Percentiles rank a stretch among this genome's conserved stretches.
phyloP scores from a whole-genome alignment of 2,113 vertebrate genomes.

The Choloepus hoffmanni region DNA sequence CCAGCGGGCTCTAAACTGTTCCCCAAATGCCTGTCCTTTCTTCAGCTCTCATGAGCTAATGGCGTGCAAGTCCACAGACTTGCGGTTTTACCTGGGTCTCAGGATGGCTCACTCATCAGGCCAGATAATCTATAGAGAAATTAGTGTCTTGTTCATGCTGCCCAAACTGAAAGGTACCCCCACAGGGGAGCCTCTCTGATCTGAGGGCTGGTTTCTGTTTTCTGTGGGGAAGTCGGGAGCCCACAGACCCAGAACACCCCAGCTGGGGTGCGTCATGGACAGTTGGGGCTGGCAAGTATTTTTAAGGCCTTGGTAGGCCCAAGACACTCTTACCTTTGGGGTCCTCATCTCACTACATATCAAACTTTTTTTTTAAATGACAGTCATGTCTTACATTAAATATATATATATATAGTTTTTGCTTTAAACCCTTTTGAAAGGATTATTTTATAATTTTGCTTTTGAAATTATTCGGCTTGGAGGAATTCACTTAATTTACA shows the following conservation, averaged over 20 bases:
- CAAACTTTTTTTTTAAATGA: not conserved
- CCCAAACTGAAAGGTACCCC: not conserved
- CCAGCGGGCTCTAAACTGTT: not conserved
- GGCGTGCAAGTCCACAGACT: not conserved
- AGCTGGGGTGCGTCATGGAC: too few relatives aligned
- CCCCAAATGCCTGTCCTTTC: not conserved
- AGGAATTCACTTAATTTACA: not conserved
- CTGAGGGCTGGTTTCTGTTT: not conserved
- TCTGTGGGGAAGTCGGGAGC: not conserved
- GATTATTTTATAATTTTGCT: not conserved
- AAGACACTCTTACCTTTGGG: not conserved
- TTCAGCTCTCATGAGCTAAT: not conserved
- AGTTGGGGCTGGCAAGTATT: not conserved
- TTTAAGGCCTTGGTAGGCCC: too few relatives aligned
- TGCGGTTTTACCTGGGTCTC: not conserved
- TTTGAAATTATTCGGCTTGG: not conserved
- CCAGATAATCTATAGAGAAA: not conserved
- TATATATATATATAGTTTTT: not conserved
- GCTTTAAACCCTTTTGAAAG: constrained; percentile 5
- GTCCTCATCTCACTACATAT: not conserved
- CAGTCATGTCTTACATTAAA: not conserved
- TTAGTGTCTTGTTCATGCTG: not conserved
- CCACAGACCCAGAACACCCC: not conserved
- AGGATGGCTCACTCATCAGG: not conserved
- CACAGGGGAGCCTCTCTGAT: not conserved